phyloP scores from a whole-genome alignment of 1,140 invertebrate genomes.

The Tetragnatha versicolor region DNA sequence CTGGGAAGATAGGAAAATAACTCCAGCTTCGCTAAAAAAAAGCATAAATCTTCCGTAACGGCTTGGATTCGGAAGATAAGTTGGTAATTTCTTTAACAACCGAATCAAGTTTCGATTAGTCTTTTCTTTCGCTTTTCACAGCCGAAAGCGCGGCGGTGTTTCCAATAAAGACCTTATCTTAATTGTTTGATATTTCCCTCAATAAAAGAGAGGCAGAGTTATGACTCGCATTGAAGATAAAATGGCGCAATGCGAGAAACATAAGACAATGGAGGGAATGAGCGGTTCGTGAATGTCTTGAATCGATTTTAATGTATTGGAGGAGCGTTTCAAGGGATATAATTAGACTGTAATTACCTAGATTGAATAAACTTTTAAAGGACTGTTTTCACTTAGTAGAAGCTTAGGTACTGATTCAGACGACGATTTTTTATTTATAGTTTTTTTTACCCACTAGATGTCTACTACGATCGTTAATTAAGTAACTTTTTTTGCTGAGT shows the following conservation, averaged over 20 bases:
- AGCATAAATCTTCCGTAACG: constrained; percentile 2
- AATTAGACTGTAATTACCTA: too few species aligned
- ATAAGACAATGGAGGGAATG: background rate
- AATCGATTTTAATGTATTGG: too few species aligned
- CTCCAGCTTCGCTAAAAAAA: too few species aligned
- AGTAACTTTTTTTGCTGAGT: too few species aligned
- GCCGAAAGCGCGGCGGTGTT: constrained; percentile 9
- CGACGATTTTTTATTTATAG: too few species aligned
- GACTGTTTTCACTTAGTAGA: too few species aligned
- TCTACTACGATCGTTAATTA: too few species aligned
- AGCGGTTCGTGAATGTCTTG: background rate
- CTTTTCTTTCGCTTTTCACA: constrained; percentile 7
- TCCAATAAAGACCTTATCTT: constrained; percentile 47
- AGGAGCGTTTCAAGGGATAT: too few species aligned
- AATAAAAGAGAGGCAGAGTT: constrained; percentile 8
- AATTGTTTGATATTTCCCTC: constrained; percentile 38
- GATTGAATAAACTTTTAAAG: too few species aligned
- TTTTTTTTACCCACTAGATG: too few species aligned
- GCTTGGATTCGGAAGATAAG: constrained; percentile 1
- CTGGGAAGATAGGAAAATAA: too few species aligned
- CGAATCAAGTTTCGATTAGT: constrained; percentile 24
- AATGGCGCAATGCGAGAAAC: background rate
- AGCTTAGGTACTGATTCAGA: too few species aligned
- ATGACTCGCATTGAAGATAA: background rate
- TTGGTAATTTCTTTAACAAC: constrained; percentile 26